Conservation (phyloP, 2,888 invertebrate species). For the Rhaphigaster nebulosa region DNA sequence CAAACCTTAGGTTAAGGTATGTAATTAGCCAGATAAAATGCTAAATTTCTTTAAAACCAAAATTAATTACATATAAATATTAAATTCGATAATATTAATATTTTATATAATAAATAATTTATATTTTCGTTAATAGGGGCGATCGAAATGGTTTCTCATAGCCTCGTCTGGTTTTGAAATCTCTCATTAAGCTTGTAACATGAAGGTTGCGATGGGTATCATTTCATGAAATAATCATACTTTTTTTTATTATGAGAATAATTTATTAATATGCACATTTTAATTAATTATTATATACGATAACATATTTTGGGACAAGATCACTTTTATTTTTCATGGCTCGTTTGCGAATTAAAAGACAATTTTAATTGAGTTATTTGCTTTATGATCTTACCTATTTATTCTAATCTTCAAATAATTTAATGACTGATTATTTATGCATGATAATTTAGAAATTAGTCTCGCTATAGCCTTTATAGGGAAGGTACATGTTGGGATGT, state of each 20-base stretch:
- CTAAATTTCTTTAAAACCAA: no score
- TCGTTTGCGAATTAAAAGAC: not conserved
- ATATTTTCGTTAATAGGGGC: not conserved
- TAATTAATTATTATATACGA: not conserved
- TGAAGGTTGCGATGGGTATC: not conserved
- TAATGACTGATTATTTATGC: no score
- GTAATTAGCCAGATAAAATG: no score
- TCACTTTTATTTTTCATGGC: not conserved
- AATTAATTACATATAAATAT: no score
- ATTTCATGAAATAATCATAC: not conserved
- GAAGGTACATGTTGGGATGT: not conserved
- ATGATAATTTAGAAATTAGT: not conserved
- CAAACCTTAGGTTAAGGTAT: no score
- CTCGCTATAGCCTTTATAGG: not conserved
- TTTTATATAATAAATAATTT: not conserved
- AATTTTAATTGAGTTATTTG: not conserved
- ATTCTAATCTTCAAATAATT: not conserved
- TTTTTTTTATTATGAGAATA: not conserved
- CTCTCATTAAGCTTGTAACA: not conserved
- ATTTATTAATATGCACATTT: not conserved
- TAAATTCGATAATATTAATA: no score
- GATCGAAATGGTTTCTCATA: not conserved
- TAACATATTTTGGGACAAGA: not conserved
- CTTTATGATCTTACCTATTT: not conserved
- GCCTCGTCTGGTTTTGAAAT: not conserved